Evolutionary conservation across 2,888 invertebrate species (phyloP).

Genomic region (Mycalesis mineus): DNA sequence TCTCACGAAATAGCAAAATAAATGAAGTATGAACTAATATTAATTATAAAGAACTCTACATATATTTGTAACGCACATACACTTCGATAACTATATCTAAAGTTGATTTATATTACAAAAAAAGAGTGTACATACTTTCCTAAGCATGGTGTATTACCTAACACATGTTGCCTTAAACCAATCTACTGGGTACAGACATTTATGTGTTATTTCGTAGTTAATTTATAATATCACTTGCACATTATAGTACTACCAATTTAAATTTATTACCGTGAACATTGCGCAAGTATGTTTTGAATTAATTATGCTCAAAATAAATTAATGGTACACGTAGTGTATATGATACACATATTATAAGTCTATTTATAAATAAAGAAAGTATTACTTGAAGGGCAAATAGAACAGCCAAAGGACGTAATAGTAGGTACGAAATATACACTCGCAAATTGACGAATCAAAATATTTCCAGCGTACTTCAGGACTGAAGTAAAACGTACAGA

Average conservation of each 20-base stretch:
- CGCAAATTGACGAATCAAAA: too few relatives aligned
- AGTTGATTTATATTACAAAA: not conserved
- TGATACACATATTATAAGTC: conserved; percentile 17
- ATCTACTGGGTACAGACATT: conserved; percentile 10
- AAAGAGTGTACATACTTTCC: not conserved
- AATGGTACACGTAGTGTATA: conserved; percentile 17
- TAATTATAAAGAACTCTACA: too few relatives aligned
- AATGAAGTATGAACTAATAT: too few relatives aligned
- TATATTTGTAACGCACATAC: too few relatives aligned
- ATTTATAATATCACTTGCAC: conserved; percentile 21
- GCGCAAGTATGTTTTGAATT: conserved; percentile 19
- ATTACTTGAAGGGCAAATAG: conserved; percentile 8
- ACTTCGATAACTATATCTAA: too few relatives aligned
- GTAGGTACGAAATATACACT: too few relatives aligned
- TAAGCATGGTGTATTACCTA: not conserved
- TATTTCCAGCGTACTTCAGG: too few relatives aligned
- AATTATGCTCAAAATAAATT: conserved; percentile 15
- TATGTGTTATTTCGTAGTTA: conserved; percentile 20
- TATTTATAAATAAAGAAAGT: conserved; percentile 22
- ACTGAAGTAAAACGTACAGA: too few relatives aligned
- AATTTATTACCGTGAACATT: conserved; percentile 22
- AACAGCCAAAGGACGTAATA: too few relatives aligned
- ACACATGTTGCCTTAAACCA: conserved; percentile 13
- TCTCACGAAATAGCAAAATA: too few relatives aligned
- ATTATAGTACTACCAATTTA: conserved; percentile 18